Evolutionary conservation across 2,797 vertebrate species (phyloP).

Genomic region (Argentina silus): DNA sequence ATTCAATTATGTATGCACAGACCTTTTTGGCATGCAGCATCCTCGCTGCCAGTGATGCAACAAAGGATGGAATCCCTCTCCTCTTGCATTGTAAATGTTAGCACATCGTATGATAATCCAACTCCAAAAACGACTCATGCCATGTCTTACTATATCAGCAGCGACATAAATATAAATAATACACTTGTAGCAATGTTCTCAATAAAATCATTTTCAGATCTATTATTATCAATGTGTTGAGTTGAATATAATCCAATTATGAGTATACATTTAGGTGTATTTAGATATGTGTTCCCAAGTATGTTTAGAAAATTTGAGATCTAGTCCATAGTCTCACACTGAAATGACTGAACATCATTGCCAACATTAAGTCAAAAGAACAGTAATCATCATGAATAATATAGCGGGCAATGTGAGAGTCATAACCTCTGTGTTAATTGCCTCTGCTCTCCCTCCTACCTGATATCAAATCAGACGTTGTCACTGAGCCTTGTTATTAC

Average conservation of each 20-base stretch:
- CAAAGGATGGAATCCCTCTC: constrained; percentile 42
- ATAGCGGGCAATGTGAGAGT: not conserved
- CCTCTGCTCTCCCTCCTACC: not conserved
- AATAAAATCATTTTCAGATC: not conserved
- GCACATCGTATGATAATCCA: constrained; percentile 31
- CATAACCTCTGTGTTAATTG: constrained; percentile 22
- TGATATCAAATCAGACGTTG: constrained; percentile 4
- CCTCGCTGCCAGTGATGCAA: constrained; percentile 53
- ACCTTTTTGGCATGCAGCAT: constrained; percentile 58
- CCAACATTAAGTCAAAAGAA: constrained; percentile 11
- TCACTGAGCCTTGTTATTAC: not conserved
- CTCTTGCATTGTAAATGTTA: constrained; percentile 58
- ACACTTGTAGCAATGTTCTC: not conserved
- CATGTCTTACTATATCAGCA: constrained; percentile 28
- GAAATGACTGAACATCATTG: constrained; percentile 10
- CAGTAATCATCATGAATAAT: constrained; percentile 7
- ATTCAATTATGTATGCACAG: constrained; percentile 65
- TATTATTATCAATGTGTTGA: not conserved
- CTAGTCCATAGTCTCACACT: not conserved
- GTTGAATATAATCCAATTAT: constrained; percentile 3
- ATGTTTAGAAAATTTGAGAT: not conserved
- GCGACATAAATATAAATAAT: constrained; percentile 2
- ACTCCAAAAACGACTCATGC: constrained; percentile 27
- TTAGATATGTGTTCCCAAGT: not conserved
- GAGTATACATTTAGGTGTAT: not conserved